Evolutionary conservation across 2,888 invertebrate genomes (phyloP), one percentile per base, ranked within the genome.

Genomic region (Metacarcinus magister): DNA sequence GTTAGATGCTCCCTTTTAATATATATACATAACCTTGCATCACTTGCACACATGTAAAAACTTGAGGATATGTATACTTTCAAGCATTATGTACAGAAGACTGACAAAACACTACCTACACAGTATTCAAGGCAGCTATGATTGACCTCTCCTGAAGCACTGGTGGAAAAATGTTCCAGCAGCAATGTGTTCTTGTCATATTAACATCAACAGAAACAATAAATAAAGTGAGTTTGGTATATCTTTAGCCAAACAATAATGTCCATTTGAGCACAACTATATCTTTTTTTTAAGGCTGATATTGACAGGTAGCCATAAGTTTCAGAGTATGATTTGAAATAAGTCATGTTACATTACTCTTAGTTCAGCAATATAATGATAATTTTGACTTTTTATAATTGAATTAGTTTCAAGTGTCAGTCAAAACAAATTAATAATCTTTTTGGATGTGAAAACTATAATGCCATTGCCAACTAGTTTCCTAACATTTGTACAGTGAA

Each of bases 31-130:
- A 87, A 87, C 87, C 87, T 87, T 87, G 39, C 39, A 28, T 75
- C 3, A 16, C 16, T 87, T 39, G 8, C 87, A 23, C 28, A 87
- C 39, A 16, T 87, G 39, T 32, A 87, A 87, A 87, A 82, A 32
- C 13, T 16, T 7, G 10, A 16, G 16, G 87, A 87, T 87, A 87
- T 87, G 87, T 87, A 87, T 87, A 87, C 39, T 87, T 87, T 8
- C 39, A 87, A 87, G 87, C 87, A 16, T 75, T 87, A 87, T 87
- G 87, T 87, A 87, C 87, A 87, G 32, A 10, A 87, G 87, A 32
- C 87, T 87, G 16, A 16, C 39, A 87, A 82, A 87, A 39, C 87
- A 87, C 32, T 87, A 87, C 13, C 87, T 39, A 87, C 87, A 39
- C 87, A 32, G 13, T 19, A 23, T 87, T 87, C 87, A 87, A 87